Base-by-base conservation (phyloP, 2,797 vertebrate species). In the Gastrophryne carolinensis region DNA sequence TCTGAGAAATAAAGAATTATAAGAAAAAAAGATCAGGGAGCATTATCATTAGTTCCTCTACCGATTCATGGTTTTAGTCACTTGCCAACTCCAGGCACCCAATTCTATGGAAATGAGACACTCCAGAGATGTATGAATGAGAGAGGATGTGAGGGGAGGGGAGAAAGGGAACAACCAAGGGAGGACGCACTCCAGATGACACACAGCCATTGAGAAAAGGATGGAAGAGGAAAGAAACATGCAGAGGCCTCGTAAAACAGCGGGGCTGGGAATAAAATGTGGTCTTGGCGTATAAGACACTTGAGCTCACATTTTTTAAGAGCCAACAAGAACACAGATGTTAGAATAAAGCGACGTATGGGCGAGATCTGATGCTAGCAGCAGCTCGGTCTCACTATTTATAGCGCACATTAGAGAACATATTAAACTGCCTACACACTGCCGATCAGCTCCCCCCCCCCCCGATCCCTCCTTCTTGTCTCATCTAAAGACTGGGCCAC, bases 21-120 rank as follows among this genome's bases (percentile, higher is more conserved):
- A n/a, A n/a, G n/a, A n/a, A n/a, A n/a, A n/a, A n/a, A n/a, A n/a
- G n/a, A n/a, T n/a, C 10, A 24, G 24, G 8, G 32, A 27, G 23
- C 37, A 26, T 39, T 39, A 24, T 41, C 26, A 52, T n/a, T 2
- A 53, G 12, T 13, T 68, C 12, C 34, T 27, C 34, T 35, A 54
- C 19, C 11, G 49, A 49, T 39, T 41, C 34, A 39, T 19, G 50
- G 49, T 32, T 63, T 52, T 34, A 73, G 54, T 64, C 60, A 54
- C 29, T 52, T 49, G 35, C 23, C 34, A 6, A n/a, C 41, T 53
- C 49, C 34, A 54, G 26, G 27, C 15, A 34, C 24, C 11, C n/a
- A 73, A 73, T 73, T 73, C 63, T 54, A 73, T 41, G 71, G 35
- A 63, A 54, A 63, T 39, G 34, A 53, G 17, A 26, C 2, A 34